These are phyloP conservation scores for Saccopteryx leptura DNA, from an alignment of 2,113 vertebrate genomes.

Conservation along the genomic window DNA sequence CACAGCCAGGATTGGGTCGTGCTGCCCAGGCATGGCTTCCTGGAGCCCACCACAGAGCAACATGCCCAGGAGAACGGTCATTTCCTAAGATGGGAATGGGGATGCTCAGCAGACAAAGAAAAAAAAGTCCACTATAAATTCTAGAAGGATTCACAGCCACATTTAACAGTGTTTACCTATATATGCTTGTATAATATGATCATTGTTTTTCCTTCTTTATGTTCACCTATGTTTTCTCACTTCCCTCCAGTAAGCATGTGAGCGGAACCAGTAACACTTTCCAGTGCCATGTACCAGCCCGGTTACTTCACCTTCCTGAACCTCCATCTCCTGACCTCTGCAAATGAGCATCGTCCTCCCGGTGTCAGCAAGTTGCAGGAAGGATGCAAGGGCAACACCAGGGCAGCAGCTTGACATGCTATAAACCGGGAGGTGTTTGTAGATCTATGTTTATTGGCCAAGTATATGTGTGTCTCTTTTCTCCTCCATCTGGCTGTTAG, in stretches of 20 bases:
- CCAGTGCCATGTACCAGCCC: background rate
- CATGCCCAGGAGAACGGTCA: background rate
- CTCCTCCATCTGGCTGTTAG: background rate
- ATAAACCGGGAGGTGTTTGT: background rate
- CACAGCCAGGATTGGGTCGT: background rate
- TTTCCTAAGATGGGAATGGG: background rate
- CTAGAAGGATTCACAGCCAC: background rate
- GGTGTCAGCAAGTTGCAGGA: background rate
- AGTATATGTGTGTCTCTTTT: background rate
- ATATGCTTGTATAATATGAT: background rate
- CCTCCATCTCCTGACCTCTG: background rate
- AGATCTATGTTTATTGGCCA: background rate
- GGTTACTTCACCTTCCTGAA: background rate
- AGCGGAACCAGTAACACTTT: background rate
- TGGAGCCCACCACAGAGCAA: accelerated
- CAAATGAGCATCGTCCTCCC: background rate
- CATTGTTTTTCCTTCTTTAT: background rate
- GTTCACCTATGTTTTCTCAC: background rate
- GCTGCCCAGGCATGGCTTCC: background rate
- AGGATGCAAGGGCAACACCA: background rate
- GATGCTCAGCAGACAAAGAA: background rate
- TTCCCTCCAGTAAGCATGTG: background rate
- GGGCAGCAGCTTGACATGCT: no score
- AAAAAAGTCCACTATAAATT: background rate
- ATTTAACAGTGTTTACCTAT: background rate